Percentiles rank a stretch among this genome's conserved stretches.
These are phyloP conservation scores for Hydrophis major DNA, from an alignment of 2,797 vertebrate species.

Conservation along the genomic window DNA sequence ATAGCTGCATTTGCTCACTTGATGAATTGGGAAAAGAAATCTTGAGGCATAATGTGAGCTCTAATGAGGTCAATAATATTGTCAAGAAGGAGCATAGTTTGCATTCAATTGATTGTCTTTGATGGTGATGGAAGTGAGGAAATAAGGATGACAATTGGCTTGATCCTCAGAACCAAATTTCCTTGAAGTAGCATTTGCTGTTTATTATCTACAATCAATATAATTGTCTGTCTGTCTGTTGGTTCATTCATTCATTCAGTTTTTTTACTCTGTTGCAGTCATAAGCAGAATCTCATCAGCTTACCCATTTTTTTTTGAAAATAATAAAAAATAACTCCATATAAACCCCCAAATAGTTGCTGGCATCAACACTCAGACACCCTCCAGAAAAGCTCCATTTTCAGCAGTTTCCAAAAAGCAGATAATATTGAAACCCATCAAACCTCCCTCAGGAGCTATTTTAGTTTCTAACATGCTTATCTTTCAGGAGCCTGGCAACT, in stretches of 20 bases:
- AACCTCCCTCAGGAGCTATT: neutral
- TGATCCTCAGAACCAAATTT: neutral
- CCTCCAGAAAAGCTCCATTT: neutral
- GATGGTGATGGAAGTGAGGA: neutral
- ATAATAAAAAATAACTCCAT: neutral
- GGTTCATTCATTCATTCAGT: neutral
- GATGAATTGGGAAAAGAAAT: neutral
- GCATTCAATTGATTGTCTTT: neutral
- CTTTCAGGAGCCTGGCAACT: neutral
- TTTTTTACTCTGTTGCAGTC: neutral
- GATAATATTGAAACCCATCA: neutral
- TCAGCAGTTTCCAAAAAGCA: neutral
- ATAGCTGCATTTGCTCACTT: neutral
- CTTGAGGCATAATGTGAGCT: neutral
- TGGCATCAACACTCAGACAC: neutral
- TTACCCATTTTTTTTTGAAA: neutral
- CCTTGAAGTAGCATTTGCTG: neutral
- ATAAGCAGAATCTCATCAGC: neutral
- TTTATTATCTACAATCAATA: neutral
- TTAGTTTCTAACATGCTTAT: neutral
- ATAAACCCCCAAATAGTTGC: neutral
- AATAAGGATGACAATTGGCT: neutral
- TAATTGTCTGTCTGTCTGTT: neutral
- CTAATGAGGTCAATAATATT: neutral
- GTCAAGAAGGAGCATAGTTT: neutral